Conservation (phyloP, 2,797 vertebrate genomes). For the Oreochromis mossambicus region DNA sequence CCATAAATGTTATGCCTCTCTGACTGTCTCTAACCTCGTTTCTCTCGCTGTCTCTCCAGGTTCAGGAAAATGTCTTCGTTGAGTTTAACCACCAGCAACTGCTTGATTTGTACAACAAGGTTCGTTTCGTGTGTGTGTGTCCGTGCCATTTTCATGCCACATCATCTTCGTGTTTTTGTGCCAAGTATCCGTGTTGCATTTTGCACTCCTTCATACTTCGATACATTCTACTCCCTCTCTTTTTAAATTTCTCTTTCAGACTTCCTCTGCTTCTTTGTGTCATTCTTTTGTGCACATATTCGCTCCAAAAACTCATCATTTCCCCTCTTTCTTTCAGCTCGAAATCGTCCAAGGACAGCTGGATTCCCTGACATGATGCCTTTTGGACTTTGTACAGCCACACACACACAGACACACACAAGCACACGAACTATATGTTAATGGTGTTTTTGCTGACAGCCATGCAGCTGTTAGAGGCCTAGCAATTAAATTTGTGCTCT, state of each 20-base stretch:
- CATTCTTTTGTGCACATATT: background rate
- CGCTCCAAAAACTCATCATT: constrained; percentile 11
- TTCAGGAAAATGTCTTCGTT: constrained; percentile 85
- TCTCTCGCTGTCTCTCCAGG: constrained; percentile 59
- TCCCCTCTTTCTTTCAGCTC: constrained; percentile 58
- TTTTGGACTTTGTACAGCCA: constrained; percentile 6
- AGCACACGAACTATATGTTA: background rate
- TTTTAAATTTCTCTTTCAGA: background rate
- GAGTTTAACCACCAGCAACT: constrained; percentile 93
- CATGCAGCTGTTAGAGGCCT: constrained; percentile 24
- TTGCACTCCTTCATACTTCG: background rate
- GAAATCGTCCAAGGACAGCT: constrained; percentile 70
- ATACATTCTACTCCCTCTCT: background rate
- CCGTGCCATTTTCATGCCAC: background rate
- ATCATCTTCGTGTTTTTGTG: background rate
- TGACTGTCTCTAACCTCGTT: background rate
- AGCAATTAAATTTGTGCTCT: constrained; percentile 6
- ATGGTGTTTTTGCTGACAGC: constrained; percentile 40
- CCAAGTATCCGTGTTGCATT: background rate
- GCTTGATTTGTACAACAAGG: constrained; percentile 97
- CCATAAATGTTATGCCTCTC: background rate
- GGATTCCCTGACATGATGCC: constrained; percentile 71
- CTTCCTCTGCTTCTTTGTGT: background rate
- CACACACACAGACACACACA: constrained; percentile 8
- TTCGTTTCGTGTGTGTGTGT: constrained; percentile 50